Evolutionary conservation across 2,797 vertebrate genomes (phyloP), one percentile per base, ranked within the genome.

Genomic region (Masticophis lateralis): DNA sequence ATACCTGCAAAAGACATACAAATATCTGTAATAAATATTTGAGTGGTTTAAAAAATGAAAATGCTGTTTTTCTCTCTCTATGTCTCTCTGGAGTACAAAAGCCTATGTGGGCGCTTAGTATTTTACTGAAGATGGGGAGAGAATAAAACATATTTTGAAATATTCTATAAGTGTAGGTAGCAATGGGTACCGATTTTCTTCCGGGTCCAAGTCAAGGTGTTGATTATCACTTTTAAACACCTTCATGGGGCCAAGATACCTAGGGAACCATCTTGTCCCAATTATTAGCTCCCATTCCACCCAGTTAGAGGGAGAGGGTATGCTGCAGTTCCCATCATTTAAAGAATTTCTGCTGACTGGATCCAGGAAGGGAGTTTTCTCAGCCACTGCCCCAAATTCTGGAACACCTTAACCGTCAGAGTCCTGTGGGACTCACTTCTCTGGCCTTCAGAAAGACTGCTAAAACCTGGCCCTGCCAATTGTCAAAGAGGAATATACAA

Each of bases 1-100:
- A 0, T 0, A 94, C 1, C 28, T n/a, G 60, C 79, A 94, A 96
- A 95, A 22, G 87, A 47, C 47, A 89, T 94, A 87, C n/a, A 2
- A 86, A 13, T 32, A n/a, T 47, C 27, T 86, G 86, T 28, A 88
- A 91, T 74, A 69, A 74, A 61, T 89, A 86, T 74, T 27, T 18
- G 12, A 66, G 90, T 66, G 79, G 4, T 25, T 14, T 14, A 43
- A 37, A 37, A 60, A 89, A 16, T n/a, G 43, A 86, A 86, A 86
- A 51, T 28, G 6, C 88, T 60, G 4, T 43, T 14, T n/a, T 11
- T 43, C 20, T 25, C 57, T 47, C 7, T 59, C 16, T 32, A 4
- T 57, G 56, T 57, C 14, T 56, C 8, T 56, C 22, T 8, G 59
- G 57, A 59, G 7, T 53, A 90, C 79, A 66, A 18, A 2, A 32